A percentile compares a stretch with the other conserved stretches of the same genome.
Conservation (phyloP, 2,888 invertebrate genomes). For the Eulithis testata region DNA sequence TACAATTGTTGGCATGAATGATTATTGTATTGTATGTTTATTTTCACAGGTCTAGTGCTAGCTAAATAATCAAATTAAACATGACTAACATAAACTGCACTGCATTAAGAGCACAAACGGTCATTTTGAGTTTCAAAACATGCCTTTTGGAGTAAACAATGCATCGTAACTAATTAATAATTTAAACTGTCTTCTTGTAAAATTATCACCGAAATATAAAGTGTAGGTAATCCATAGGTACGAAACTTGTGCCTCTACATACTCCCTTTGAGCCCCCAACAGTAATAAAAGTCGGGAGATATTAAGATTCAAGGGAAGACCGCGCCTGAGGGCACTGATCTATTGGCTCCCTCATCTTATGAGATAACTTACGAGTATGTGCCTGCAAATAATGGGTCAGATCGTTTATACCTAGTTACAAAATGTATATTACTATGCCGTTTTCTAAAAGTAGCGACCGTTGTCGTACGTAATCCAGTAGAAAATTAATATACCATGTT, state of each 20-base stretch:
- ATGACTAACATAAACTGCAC: background rate
- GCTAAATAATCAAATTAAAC: background rate
- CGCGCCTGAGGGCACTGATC: conserved; percentile 65
- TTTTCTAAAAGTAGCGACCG: background rate
- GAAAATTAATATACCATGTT: no score
- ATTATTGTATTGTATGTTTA: no score
- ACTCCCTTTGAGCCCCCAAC: conserved; percentile 33
- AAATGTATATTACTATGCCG: conserved; percentile 1
- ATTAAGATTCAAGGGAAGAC: conserved; percentile 71
- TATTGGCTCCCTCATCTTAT: conserved; percentile 54
- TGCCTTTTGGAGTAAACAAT: conserved; percentile 4
- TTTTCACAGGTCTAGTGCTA: background rate
- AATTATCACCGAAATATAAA: conserved; percentile 1
- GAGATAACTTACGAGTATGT: conserved; percentile 40
- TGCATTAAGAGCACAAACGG: background rate
- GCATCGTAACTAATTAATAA: background rate
- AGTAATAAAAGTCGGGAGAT: conserved; percentile 70
- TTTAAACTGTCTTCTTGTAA: background rate
- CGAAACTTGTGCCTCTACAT: conserved; percentile 12
- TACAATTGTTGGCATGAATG: no score
- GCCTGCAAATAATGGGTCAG: conserved; percentile 42
- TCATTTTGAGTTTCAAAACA: background rate
- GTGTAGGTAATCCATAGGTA: conserved; percentile 9
- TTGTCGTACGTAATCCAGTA: background rate
- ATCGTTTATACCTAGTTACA: conserved; percentile 17